A percentile compares a stretch with the other conserved stretches of the same genome.
These are phyloP conservation scores for Chrysochloris asiatica DNA, from an alignment of 2,113 vertebrate genomes.

Conservation along the genomic window DNA sequence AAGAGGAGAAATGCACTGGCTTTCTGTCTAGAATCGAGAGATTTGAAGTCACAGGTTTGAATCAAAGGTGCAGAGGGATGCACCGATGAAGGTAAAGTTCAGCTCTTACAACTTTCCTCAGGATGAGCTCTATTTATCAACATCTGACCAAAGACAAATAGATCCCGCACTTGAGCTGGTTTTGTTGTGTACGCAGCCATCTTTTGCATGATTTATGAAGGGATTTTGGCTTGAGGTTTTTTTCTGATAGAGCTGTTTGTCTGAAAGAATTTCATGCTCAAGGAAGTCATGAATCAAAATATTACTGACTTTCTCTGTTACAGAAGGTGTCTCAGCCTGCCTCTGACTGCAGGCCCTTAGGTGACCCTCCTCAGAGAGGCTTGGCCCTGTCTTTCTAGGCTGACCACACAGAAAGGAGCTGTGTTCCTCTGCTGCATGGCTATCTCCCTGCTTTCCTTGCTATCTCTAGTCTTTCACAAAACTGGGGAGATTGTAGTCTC, in stretches of 20 bases:
- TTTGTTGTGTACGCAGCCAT: neutral
- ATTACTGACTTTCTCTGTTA: neutral
- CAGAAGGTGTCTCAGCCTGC: neutral
- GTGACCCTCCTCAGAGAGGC: neutral
- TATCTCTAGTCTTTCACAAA: too few species aligned
- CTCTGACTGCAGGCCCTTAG: neutral
- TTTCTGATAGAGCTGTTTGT: slow-evolving; percentile 59
- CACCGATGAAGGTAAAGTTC: neutral
- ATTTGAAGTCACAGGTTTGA: neutral
- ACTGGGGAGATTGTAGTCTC: neutral
- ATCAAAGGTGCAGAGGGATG: neutral
- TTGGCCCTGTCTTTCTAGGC: rapidly evolving
- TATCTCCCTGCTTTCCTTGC: too few species aligned
- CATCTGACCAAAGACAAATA: slow-evolving; percentile 55
- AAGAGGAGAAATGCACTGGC: neutral
- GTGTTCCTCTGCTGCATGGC: too few species aligned
- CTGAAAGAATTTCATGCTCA: slow-evolving; percentile 31
- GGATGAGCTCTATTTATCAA: slow-evolving; percentile 39
- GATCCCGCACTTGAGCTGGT: neutral
- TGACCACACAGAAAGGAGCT: rapidly evolving
- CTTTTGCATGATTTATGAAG: slow-evolving; percentile 67
- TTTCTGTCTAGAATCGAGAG: neutral
- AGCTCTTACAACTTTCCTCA: neutral
- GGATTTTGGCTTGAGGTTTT: slow-evolving; percentile 42
- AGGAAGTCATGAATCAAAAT: slow-evolving; percentile 67